Evolutionary conservation across 2,888 invertebrate species (phyloP).

Genomic region (Calephelis perditalis): DNA sequence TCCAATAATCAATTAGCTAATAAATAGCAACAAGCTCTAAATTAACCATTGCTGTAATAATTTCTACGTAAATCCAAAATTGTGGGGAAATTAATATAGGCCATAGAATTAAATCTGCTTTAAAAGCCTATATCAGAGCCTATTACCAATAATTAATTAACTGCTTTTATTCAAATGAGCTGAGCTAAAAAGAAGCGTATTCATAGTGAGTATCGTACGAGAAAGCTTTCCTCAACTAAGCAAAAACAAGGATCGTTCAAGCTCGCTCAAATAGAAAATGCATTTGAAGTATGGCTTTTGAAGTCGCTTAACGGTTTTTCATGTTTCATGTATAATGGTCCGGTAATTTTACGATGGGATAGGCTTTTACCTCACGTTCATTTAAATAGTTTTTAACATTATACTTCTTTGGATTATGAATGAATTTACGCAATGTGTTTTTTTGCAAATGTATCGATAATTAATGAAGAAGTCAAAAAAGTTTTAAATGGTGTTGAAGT

Average conservation of each 20-base stretch:
- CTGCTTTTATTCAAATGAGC: constrained; percentile 10
- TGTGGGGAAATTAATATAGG: background rate
- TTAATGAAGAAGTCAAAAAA: no score
- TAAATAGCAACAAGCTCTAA: no score
- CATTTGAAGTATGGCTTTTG: constrained; percentile 12
- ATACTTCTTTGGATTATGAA: no score
- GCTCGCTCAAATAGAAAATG: constrained; percentile 11
- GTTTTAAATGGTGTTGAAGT: no score
- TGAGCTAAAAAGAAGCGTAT: constrained; percentile 1
- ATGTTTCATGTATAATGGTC: constrained; percentile 9
- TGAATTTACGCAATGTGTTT: no score
- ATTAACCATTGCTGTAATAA: no score
- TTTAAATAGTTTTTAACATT: no score
- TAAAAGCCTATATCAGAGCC: background rate
- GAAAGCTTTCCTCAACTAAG: constrained; percentile 11
- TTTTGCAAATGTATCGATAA: no score
- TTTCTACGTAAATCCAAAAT: background rate
- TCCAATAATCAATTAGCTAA: no score
- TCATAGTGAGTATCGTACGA: constrained; percentile 2
- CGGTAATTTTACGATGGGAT: constrained; percentile 2
- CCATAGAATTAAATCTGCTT: background rate
- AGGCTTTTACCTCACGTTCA: background rate
- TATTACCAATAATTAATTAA: constrained; percentile 10
- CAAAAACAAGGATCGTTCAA: constrained; percentile 8
- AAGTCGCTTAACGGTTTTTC: constrained; percentile 10